A percentile compares a stretch with the other conserved stretches of the same genome.
These are phyloP conservation scores for Neodon shergylaensis DNA, from an alignment of 2,113 vertebrate genomes.

Conservation along the genomic window DNA sequence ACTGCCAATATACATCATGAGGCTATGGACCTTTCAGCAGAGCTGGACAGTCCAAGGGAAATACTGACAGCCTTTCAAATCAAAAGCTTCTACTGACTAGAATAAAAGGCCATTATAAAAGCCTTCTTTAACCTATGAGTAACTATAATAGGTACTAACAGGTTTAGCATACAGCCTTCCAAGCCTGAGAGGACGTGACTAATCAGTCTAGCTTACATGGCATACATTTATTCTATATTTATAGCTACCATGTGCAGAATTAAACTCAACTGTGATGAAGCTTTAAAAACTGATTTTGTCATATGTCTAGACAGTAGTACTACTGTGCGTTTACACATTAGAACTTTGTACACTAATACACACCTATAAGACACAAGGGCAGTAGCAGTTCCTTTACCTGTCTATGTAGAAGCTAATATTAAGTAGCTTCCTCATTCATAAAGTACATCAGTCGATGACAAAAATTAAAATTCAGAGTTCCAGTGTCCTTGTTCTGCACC, in stretches of 20 bases:
- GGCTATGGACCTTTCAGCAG: not conserved
- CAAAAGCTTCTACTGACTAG: not conserved
- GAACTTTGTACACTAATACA: conserved; percentile 13
- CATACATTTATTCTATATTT: conserved; percentile 15
- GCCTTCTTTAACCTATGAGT: not conserved
- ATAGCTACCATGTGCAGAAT: conserved; percentile 40
- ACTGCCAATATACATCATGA: conserved; percentile 4
- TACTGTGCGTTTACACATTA: not conserved
- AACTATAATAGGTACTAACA: conserved; percentile 20
- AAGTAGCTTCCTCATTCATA: not conserved
- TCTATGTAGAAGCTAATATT: conserved; percentile 13
- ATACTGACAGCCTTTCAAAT: not conserved
- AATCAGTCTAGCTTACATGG: not conserved
- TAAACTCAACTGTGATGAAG: conserved; percentile 18
- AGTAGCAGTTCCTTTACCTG: not conserved
- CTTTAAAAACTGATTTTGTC: conserved; percentile 46
- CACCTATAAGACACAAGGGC: not conserved
- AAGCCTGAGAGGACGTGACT: conserved; percentile 4
- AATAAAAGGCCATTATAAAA: not conserved
- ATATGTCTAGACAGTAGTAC: not conserved
- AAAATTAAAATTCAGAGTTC: not conserved
- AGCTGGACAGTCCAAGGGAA: not conserved
- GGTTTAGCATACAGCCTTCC: conserved; percentile 19
- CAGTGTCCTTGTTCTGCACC: not conserved
- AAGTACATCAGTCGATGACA: not conserved